Percentiles rank a stretch among this genome's conserved stretches.
Conservation (phyloP, 2,888 invertebrate genomes). For the Melitaea athalia region DNA sequence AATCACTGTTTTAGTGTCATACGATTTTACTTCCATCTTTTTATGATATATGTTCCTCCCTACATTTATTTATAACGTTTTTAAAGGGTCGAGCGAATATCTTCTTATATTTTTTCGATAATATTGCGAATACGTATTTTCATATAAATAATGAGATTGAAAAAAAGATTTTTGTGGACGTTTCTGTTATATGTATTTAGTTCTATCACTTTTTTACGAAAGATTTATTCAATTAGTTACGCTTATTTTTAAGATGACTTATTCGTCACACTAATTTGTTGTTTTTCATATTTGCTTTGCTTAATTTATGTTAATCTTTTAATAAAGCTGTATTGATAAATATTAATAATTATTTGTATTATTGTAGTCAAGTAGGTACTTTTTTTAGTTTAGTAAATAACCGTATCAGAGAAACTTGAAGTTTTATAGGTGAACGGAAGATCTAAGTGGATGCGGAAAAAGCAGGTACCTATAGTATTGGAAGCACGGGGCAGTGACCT, state of each 20-base stretch:
- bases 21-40: conserved; percentile 42
- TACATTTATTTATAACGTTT: conserved; percentile 32
- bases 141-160: conserved; percentile 4
- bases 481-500: conserved; percentile 20
- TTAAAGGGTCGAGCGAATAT: conserved; percentile 16
- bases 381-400: background rate
- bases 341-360: background rate
- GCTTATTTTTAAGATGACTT: background rate
- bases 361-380: background rate
- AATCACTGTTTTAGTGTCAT: conserved; percentile 57
- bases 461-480: conserved; percentile 23
- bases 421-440: conserved; percentile 27
- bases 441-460: conserved; percentile 29
- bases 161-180: background rate
- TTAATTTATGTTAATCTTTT: background rate
- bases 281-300: too few relatives aligned
- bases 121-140: conserved; percentile 4
- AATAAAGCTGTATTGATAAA: background rate
- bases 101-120: conserved; percentile 3
- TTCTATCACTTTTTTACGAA: background rate
- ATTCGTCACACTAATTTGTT: too few relatives aligned
- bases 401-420: conserved; percentile 12
- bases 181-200: background rate
- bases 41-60: conserved; percentile 47
- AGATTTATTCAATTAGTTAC: background rate